These are phyloP conservation scores for Crambe crambe DNA, from an alignment of 37 sponge, comb jelly and placozoan genomes.

Conservation along the genomic window DNA sequence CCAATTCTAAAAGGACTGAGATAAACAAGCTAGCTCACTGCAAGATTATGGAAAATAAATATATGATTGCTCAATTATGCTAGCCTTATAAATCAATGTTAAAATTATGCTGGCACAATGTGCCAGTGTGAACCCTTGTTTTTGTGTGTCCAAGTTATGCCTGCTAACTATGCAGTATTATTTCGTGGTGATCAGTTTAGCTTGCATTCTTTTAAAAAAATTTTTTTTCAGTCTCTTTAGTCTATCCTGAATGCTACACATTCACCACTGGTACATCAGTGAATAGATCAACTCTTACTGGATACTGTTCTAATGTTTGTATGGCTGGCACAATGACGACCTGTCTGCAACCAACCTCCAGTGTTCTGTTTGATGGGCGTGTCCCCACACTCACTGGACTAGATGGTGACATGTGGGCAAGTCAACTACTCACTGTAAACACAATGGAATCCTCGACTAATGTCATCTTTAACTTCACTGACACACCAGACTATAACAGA, in stretches of 20 bases:
- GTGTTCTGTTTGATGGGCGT: neutral
- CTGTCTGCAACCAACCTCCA: neutral
- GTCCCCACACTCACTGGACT: conserved; percentile 1
- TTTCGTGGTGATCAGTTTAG: no score
- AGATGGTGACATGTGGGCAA: neutral
- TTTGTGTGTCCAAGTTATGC: no score
- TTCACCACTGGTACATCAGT: neutral
- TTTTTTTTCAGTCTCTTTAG: no score
- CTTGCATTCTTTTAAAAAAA: no score
- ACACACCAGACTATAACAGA: neutral
- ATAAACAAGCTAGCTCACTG: no score
- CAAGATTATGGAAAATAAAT: no score
- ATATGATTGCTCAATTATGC: no score
- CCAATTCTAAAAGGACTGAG: no score
- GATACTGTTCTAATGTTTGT: neutral
- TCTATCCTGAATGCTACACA: neutral
- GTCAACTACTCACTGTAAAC: neutral
- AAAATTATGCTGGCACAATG: no score
- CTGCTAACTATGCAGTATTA: no score
- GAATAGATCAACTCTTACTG: neutral
- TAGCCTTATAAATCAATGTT: no score
- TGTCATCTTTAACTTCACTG: neutral
- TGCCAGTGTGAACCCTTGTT: no score
- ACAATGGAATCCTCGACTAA: neutral
- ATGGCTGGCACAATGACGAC: neutral